Conservation (phyloP, 2,888 invertebrate species). For the Oxystoma pomonae region DNA sequence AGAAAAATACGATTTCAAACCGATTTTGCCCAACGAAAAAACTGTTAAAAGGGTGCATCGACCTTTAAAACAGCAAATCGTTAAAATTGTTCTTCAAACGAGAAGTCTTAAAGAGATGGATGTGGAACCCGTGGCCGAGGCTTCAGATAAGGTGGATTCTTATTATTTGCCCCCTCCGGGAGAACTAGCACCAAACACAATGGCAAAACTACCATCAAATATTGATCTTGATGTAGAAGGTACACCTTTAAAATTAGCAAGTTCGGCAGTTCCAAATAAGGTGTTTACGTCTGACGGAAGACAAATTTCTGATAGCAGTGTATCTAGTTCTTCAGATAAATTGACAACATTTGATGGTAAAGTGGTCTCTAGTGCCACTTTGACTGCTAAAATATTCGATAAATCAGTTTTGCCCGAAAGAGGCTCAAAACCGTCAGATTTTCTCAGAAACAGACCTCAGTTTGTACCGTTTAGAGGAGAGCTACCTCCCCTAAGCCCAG, state of each 20-base stretch:
- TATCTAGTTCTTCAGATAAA: slow-evolving; percentile 49
- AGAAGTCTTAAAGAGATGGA: slow-evolving; percentile 38
- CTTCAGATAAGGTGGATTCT: slow-evolving; percentile 66
- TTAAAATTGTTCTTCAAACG: slow-evolving; percentile 17
- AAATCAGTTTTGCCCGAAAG: slow-evolving; percentile 32
- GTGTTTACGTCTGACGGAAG: slow-evolving; percentile 75
- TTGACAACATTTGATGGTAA: slow-evolving; percentile 75
- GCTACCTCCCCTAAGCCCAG: slow-evolving; percentile 58
- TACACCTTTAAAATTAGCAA: slow-evolving; percentile 32
- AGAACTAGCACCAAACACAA: slow-evolving; percentile 39
- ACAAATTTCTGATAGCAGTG: slow-evolving; percentile 59
- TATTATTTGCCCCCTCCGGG: slow-evolving; percentile 70
- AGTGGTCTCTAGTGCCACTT: slow-evolving; percentile 63
- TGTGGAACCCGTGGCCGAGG: slow-evolving; percentile 56
- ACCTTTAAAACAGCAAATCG: slow-evolving; percentile 40
- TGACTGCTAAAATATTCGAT: slow-evolving; percentile 46
- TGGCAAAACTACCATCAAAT: slow-evolving; percentile 40
- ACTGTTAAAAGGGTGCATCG: slow-evolving; percentile 32
- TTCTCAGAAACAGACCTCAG: slow-evolving; percentile 64
- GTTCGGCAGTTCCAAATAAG: slow-evolving; percentile 51
- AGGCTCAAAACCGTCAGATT: slow-evolving; percentile 54
- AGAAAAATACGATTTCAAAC: slow-evolving; percentile 63
- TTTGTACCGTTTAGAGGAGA: slow-evolving; percentile 72
- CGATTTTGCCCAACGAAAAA: slow-evolving; percentile 72
- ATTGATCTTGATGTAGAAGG: slow-evolving; percentile 43